These are phyloP conservation scores for Cyphomyrus plagiostoma DNA, from an alignment of 2,113 vertebrate species.

Conservation along the genomic window DNA sequence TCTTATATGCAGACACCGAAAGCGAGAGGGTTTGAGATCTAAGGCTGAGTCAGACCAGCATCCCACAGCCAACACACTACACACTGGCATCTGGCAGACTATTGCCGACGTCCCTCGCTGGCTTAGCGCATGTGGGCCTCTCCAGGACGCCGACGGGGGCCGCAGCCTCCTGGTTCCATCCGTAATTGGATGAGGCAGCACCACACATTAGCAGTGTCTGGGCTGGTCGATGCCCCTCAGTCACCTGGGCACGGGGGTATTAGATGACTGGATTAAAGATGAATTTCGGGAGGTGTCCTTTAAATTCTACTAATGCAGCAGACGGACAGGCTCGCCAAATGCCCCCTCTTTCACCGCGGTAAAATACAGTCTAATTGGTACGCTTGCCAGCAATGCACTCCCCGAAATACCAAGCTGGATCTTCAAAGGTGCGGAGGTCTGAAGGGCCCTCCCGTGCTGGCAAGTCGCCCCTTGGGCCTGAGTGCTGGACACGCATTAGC, in stretches of 20 bases:
- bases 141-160: slow-evolving; percentile 48
- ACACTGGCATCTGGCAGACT: not conserved
- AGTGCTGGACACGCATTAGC: not conserved
- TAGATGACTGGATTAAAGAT: slow-evolving; percentile 52
- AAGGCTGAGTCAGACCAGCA: not conserved
- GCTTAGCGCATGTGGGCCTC: slow-evolving; percentile 28
- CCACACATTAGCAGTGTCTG: slow-evolving; percentile 42
- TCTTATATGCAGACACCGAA: not conserved
- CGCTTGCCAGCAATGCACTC: not conserved
- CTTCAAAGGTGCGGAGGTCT: not conserved
- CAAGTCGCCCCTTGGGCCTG: not conserved
- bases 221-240: slow-evolving; percentile 41
- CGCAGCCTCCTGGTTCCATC: slow-evolving; percentile 38
- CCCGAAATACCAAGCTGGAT: not conserved
- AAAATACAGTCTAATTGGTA: not conserved
- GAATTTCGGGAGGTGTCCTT: slow-evolving; percentile 38
- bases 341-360: not conserved
- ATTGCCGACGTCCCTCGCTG: slow-evolving; percentile 28
- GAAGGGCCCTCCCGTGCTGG: not conserved
- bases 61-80: not conserved
- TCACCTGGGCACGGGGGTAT: slow-evolving; percentile 44
- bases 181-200: slow-evolving; percentile 38
- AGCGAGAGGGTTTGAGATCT: not conserved
- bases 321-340: not conserved
- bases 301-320: slow-evolving; percentile 30